phyloP scores from a whole-genome alignment of 64 coral and sea anemone genomes.

The Catalaphyllia jardinei region DNA sequence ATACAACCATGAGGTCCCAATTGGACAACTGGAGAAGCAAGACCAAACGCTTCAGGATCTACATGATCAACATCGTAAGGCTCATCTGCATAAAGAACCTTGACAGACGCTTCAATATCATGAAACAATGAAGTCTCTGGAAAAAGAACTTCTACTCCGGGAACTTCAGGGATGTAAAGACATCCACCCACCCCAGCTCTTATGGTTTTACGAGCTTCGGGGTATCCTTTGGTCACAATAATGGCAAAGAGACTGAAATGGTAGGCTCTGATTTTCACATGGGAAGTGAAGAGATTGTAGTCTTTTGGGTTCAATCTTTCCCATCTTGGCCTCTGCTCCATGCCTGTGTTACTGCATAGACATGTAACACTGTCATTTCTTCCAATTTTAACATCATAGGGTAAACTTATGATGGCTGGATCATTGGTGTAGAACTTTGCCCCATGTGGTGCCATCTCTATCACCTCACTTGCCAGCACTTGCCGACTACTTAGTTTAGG shows the following conservation, averaged over 20 bases:
- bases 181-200: slow-evolving; percentile 80
- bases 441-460: slow-evolving; percentile 86
- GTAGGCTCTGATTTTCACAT: slow-evolving; percentile 85
- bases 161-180: slow-evolving; percentile 79
- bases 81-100: slow-evolving; percentile 88
- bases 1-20: slow-evolving; percentile 89
- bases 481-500: slow-evolving; percentile 61
- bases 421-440: slow-evolving; percentile 77
- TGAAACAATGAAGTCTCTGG: slow-evolving; percentile 80
- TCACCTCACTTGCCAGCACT: slow-evolving; percentile 75
- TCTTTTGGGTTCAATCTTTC: slow-evolving; percentile 51
- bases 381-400: slow-evolving; percentile 55
- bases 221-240: slow-evolving; percentile 81
- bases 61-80: slow-evolving; percentile 90
- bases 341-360: slow-evolving; percentile 83
- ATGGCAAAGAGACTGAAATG: slow-evolving; percentile 96
- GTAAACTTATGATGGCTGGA: slow-evolving; percentile 90
- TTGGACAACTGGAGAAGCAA: slow-evolving; percentile 88
- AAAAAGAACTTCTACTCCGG: slow-evolving; percentile 83
- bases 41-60: slow-evolving; percentile 52
- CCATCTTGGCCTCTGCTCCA: slow-evolving; percentile 75
- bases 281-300: slow-evolving; percentile 58
- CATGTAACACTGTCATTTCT: slow-evolving; percentile 63
- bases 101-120: slow-evolving; percentile 90
- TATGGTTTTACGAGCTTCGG: slow-evolving; percentile 73